These are phyloP conservation scores for Oncorhynchus keta DNA, from an alignment of 2,113 vertebrate genomes.

Conservation along the genomic window DNA sequence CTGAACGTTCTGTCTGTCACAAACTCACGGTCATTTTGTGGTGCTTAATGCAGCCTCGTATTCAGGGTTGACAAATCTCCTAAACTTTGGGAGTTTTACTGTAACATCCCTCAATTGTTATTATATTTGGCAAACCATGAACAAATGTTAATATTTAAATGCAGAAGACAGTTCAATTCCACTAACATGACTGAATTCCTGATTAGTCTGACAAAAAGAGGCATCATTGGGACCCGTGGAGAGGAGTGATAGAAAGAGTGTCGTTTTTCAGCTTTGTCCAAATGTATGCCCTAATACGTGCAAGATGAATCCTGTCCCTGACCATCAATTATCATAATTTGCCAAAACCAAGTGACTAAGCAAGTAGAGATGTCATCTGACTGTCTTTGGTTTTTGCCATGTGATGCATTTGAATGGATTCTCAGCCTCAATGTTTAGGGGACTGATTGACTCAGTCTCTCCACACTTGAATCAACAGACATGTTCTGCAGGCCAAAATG, in stretches of 20 bases:
- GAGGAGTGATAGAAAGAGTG: conserved; percentile 5
- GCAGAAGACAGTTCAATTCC: too few relatives aligned
- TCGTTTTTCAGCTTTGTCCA: conserved; percentile 30
- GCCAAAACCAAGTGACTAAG: too few relatives aligned
- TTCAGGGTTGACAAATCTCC: conserved; percentile 31
- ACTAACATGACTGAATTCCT: not conserved
- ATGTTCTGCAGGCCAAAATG: conserved; percentile 35
- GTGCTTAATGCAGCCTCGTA: conserved; percentile 9
- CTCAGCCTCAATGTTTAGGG: not conserved
- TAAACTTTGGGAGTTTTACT: conserved; percentile 36
- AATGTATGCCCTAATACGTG: not conserved
- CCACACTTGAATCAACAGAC: conserved; percentile 18
- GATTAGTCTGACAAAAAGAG: conserved; percentile 40
- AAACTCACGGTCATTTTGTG: conserved; percentile 42
- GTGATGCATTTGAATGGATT: not conserved
- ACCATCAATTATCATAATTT: too few relatives aligned
- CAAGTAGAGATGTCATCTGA: too few relatives aligned
- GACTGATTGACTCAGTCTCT: not conserved
- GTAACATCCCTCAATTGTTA: not conserved
- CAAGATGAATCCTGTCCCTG: too few relatives aligned
- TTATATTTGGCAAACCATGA: not conserved
- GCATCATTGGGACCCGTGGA: conserved; percentile 20
- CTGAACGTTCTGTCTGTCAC: conserved; percentile 34
- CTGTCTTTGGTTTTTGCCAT: not conserved
- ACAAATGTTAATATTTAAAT: too few relatives aligned